Base-by-base conservation (phyloP, 2,113 vertebrate species). In the Cryptomyrus ogoouensis region DNA sequence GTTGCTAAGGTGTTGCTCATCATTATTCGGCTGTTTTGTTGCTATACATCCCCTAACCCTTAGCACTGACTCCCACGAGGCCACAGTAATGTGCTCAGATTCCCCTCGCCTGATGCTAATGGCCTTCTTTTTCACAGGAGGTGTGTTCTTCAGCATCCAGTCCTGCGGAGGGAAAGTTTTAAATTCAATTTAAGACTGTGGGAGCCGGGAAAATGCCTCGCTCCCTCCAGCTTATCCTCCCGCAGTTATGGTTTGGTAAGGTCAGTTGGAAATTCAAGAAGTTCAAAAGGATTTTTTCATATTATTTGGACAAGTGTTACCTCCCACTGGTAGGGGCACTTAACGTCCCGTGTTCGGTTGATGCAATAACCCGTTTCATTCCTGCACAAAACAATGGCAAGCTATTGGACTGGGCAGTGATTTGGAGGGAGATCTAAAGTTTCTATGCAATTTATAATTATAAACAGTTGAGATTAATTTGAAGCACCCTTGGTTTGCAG, bases 41-140 rank as follows among this genome's bases (percentile, higher is more conserved):
- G 94, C 91, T 90, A 89, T 88, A 92, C 92, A 90, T 90, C 91
- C 91, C 92, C 89, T 92, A 91, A 94, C 94, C 89, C 89, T 91
- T 91, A 90, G 92, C 90, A 83, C 87, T 27, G 84, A 88, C 89
- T 94, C 95, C 93, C 93, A 12, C 87, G 93, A 91, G 93, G 93
- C 88, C 53, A 83, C 52, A 87, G 91, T 94, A 94, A 95, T 95
- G 91, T 90, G 89, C 93, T 94, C 94, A 93, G 91, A 93, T 94
- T 93, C 94, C 89, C 94, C 90, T 92, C 91, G 92, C 94, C 94
- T 92, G 89, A 92, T 94, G 93, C 93, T 94, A 94, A 94, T 94
- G 92, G 93, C 89, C 91, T 91, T 89, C 74, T 89, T 90, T 93
- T 95, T 93, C 88, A 94, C 77, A 88, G 53, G 89, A 91, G 83